Conservation (phyloP, 2,113 vertebrate genomes). For the Sturnira hondurensis region DNA sequence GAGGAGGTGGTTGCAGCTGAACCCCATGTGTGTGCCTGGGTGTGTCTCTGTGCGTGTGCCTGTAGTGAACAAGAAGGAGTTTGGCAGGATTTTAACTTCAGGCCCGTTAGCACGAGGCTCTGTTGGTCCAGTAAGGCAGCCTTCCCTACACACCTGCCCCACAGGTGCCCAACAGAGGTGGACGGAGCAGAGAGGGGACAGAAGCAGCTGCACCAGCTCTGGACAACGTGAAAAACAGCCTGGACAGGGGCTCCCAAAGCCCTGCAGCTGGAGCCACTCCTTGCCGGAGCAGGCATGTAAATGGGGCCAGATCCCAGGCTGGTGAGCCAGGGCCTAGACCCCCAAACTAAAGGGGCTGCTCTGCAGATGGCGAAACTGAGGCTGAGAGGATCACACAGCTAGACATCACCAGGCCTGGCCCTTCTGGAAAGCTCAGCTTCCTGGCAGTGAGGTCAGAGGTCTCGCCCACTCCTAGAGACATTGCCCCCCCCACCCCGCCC, state of each 20-base stretch:
- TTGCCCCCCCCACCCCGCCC: not conserved
- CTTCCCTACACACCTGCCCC: not conserved
- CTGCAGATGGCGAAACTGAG: not conserved
- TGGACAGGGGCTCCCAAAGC: accelerated
- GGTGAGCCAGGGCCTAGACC: not conserved
- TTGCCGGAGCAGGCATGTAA: accelerated
- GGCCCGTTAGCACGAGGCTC: not conserved
- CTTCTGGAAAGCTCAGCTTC: not conserved
- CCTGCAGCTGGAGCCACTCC: not conserved
- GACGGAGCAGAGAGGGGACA: not conserved
- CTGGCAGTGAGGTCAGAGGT: not conserved
- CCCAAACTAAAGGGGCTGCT: no score
- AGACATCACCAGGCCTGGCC: not conserved
- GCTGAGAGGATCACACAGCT: not conserved
- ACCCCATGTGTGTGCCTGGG: no score
- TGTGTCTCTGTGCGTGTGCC: not conserved
- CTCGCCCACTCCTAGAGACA: not conserved
- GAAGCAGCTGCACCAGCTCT: not conserved
- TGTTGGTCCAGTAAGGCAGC: not conserved
- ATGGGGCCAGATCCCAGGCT: not conserved
- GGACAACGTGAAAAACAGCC: not conserved
- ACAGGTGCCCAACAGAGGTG: not conserved
- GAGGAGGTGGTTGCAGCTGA: not conserved
- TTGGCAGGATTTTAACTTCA: not conserved
- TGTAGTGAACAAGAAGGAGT: not conserved